Evolutionary conservation across 2,888 invertebrate genomes (phyloP).

Genomic region (Cloeon dipterum): DNA sequence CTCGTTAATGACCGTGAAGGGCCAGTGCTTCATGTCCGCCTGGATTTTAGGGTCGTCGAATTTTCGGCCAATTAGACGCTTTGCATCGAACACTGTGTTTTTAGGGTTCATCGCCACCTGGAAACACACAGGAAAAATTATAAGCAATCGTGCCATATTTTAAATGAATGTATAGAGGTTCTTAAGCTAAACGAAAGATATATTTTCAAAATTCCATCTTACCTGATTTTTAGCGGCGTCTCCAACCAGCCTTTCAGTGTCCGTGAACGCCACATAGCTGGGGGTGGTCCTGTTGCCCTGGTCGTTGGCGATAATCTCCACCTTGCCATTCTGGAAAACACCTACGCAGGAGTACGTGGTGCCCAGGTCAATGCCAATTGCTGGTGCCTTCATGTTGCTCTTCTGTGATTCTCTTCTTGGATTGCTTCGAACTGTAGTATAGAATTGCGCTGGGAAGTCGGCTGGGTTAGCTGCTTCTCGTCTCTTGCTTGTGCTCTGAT

Average conservation of each 20-base stretch:
- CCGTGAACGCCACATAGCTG: not conserved
- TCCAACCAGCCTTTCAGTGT: conserved; percentile 5
- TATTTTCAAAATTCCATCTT: not conserved
- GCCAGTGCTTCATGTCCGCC: conserved; percentile 64
- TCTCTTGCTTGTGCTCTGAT: too few relatives aligned
- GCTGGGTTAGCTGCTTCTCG: too few relatives aligned
- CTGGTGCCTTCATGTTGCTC: not conserved
- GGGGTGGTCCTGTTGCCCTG: conserved; percentile 32
- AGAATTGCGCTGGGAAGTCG: too few relatives aligned
- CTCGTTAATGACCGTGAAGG: conserved; percentile 46
- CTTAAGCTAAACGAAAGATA: not conserved
- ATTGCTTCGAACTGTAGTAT: too few relatives aligned
- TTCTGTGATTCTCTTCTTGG: too few relatives aligned
- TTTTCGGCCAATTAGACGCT: conserved; percentile 59
- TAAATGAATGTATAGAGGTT: not conserved
- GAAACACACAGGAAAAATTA: not conserved
- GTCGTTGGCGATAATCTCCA: conserved; percentile 63
- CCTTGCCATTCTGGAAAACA: too few relatives aligned
- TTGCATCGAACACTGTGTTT: conserved; percentile 61
- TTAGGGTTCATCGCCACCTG: conserved; percentile 56
- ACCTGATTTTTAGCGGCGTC: not conserved
- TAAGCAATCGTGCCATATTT: not conserved
- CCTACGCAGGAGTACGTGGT: too few relatives aligned
- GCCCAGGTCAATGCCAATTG: too few relatives aligned
- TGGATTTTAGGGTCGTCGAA: conserved; percentile 58